Evolutionary conservation across 2,888 invertebrate genomes (phyloP), one percentile per base, ranked within the genome.

Genomic region (Mythimna ferrago): DNA sequence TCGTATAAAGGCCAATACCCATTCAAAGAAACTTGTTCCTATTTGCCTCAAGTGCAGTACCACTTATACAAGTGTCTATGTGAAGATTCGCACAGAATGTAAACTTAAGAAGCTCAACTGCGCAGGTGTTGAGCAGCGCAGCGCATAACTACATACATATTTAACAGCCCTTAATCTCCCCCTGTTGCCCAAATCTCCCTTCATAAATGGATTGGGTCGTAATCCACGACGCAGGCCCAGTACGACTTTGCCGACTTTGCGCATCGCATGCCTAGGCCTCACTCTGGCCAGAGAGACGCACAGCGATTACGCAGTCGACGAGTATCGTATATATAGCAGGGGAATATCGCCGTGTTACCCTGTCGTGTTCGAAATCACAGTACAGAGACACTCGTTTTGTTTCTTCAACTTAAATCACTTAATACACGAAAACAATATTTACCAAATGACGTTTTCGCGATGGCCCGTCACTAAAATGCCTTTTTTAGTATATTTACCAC

Each of bases 231-330:
- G 76, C 73, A 74, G 44, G 73, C 76, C 26, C 76, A 76, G 60
- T 60, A 32, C 21, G 57, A 21, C 32, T 58, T 21, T 74, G 73
- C 76, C 19, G 65, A 21, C 21, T 58, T 26, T 74, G 73, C 73
- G 73, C 75, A 67, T 61, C 26, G 26, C 44, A 48, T 53, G 21
- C 32, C 32, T 41, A 68, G 32, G 32, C 19, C 10, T n/a, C 38
- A 68, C 10, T 32, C 62, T 61, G 38, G 76, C 19, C n/a, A 38
- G 11, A 57, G 69, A 63, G 70, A 76, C 75, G 77, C 75, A 76
- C 41, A 70, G 19, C 71, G 26, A 76, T 76, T 76, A 76, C 75
- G 75, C 75, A 76, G 57, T 32, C 58, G 16, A 54, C 21, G 26
- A 67, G 54, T 21, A 0, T 21, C 38, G 57, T 76, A 76, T 75